A percentile compares a stretch with the other conserved stretches of the same genome.
These are phyloP conservation scores for Etia nguti DNA, from an alignment of 2,113 vertebrate species.

Conservation along the genomic window DNA sequence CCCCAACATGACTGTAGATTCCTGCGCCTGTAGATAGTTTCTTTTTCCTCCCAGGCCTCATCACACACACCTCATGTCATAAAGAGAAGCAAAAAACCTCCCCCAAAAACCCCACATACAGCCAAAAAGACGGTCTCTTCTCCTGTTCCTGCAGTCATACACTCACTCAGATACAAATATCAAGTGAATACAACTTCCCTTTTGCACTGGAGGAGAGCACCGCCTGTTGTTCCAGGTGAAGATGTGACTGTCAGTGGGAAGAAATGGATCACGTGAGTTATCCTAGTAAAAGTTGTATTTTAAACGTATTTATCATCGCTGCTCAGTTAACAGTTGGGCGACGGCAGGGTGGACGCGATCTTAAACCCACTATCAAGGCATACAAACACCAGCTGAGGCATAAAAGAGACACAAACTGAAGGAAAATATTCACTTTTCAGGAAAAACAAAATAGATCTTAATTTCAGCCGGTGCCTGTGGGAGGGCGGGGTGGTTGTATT, in stretches of 20 bases:
- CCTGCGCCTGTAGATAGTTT: constrained; percentile 89
- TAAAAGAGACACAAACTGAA: constrained; percentile 3
- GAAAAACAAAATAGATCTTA: not conserved
- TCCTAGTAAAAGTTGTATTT: not conserved
- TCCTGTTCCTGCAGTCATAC: not conserved
- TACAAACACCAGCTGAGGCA: not conserved
- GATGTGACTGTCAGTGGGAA: not conserved
- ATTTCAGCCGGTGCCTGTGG: not conserved
- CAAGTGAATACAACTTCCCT: not conserved
- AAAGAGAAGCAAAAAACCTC: not conserved
- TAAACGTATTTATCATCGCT: not conserved
- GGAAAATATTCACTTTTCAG: not conserved
- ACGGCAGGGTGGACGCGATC: not conserved
- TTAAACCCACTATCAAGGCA: not conserved
- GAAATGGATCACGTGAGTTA: not conserved
- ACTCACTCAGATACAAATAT: not conserved
- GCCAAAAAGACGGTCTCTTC: not conserved
- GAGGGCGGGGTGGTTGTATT: not conserved
- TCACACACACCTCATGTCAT: not conserved
- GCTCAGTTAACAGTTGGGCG: not conserved
- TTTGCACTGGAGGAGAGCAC: constrained; percentile 63
- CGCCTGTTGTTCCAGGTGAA: constrained; percentile 15
- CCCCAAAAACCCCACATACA: not conserved
- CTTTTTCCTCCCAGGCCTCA: not conserved
- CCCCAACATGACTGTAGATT: constrained; percentile 97